Percentiles rank a stretch among this genome's conserved stretches.
phyloP scores from a whole-genome alignment of 2,797 vertebrate species.

The Dicrostonyx torquatus region DNA sequence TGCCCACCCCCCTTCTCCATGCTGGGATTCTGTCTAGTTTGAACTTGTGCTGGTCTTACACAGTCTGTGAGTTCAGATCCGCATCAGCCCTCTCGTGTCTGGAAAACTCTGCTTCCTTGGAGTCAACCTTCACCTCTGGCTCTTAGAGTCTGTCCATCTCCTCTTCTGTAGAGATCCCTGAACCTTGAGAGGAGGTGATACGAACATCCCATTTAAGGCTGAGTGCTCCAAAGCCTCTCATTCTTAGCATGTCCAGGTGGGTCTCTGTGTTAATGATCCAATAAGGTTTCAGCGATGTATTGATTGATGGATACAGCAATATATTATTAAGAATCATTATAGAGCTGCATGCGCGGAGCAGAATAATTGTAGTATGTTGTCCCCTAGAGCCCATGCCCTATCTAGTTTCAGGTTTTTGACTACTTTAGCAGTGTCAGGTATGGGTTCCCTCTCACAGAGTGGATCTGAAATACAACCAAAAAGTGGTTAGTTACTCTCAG shows the following conservation, averaged over 20 bases:
- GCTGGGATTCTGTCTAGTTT: neutral
- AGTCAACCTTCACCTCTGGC: neutral
- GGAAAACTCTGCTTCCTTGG: neutral
- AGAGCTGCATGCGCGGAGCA: neutral
- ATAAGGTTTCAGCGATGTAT: neutral
- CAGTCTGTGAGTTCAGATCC: neutral
- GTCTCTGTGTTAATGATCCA: neutral
- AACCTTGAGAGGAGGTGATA: neutral
- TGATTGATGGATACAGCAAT: too few relatives aligned
- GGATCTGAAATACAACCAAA: neutral
- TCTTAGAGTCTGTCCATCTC: neutral
- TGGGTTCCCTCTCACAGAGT: neutral
- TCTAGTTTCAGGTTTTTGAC: neutral
- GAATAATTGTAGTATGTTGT: neutral
- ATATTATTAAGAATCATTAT: neutral
- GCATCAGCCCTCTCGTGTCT: neutral
- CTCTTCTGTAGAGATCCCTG: neutral
- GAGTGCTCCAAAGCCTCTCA: neutral
- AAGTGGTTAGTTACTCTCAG: neutral
- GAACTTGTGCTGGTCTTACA: neutral
- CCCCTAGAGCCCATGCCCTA: neutral
- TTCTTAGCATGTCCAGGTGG: neutral
- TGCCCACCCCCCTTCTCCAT: neutral
- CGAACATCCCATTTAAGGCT: neutral
- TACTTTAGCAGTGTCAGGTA: neutral